Evolutionary conservation across 1,140 invertebrate species (phyloP), one percentile per base, ranked within the genome.

Genomic region (Pachyrhynchus sulphureomaculatus): DNA sequence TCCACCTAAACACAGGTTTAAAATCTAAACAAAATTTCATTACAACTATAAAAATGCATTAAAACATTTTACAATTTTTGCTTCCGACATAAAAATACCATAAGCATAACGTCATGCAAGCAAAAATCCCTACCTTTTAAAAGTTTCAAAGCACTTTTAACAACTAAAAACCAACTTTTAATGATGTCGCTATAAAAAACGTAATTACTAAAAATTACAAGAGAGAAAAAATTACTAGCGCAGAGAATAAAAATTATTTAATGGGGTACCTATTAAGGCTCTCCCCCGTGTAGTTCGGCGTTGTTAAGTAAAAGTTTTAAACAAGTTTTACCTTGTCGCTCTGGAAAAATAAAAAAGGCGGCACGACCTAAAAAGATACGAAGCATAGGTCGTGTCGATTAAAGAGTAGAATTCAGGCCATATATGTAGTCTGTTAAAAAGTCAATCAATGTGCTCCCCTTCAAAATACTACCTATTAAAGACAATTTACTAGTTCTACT

Each of bases 131-230:
- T 42, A 42, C 39, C 39, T 42, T 42, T 42, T 42, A 21, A 42
- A 42, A 42, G 8, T 21, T 42, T 42, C 4, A 42, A 42, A 42
- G 21, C 39, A 18, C 18, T 42, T 20, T 18, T 42, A 42, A 20
- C 39, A 42, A 42, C 36, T 53, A 53, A 42, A 36, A 12, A 12
- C 51, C n/a, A 53, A 53, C 21, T 53, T 44, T 44, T 55, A 21
- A 55, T 32, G 41, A 45, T 12, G 17, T 44, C 10, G 15, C 39
- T 26, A 39, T 55, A 55, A 55, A 54, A 54, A 32, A 24, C 26
- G 53, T 44, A 55, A 55, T 55, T 55, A 55, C 53, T 44, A 45
- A 54, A 54, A 54, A 39, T 41, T 39, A 42, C 21, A 18, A 17
- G 12, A 54, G 36, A 18, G 10, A 51, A 51, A 33, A 51, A 51